These are phyloP conservation scores for Garra rufa DNA, from an alignment of 2,113 vertebrate species.

Conservation along the genomic window DNA sequence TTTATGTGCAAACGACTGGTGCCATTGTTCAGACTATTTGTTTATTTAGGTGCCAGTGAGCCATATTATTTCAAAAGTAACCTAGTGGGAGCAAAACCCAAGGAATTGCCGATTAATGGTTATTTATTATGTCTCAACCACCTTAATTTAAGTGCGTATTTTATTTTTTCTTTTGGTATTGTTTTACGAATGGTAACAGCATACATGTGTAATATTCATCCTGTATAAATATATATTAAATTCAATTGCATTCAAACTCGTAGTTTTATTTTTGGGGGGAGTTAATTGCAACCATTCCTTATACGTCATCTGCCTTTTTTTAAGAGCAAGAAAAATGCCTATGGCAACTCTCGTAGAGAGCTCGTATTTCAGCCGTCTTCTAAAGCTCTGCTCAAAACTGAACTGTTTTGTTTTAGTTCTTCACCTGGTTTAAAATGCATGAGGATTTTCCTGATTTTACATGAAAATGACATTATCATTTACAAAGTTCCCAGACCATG, in stretches of 20 bases:
- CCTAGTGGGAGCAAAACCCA: constrained; percentile 26
- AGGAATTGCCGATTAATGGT: constrained; percentile 19
- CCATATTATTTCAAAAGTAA: constrained; percentile 39
- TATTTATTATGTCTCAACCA: constrained; percentile 64
- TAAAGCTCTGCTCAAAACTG: neutral
- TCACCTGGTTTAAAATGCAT: neutral
- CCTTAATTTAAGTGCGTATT: constrained; percentile 59
- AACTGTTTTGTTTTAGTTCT: neutral
- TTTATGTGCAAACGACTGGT: constrained; percentile 34
- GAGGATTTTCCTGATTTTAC: neutral
- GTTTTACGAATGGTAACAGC: constrained; percentile 42
- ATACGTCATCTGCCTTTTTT: neutral
- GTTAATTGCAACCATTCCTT: constrained; percentile 39
- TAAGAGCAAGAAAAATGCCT: constrained; percentile 25
- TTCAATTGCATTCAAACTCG: constrained; percentile 20
- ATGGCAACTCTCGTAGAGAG: neutral
- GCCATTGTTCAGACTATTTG: constrained; percentile 20
- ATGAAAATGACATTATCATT: neutral
- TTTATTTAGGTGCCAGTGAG: constrained; percentile 39
- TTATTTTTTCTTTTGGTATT: constrained; percentile 40
- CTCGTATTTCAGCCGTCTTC: constrained; percentile 38
- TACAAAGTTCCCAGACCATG: neutral
- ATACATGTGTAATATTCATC: constrained; percentile 53
- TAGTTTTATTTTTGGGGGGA: neutral
- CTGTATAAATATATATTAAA: constrained; percentile 57